Evolutionary conservation across 2,888 invertebrate genomes (phyloP).

Genomic region (Drosophila antonietae): DNA sequence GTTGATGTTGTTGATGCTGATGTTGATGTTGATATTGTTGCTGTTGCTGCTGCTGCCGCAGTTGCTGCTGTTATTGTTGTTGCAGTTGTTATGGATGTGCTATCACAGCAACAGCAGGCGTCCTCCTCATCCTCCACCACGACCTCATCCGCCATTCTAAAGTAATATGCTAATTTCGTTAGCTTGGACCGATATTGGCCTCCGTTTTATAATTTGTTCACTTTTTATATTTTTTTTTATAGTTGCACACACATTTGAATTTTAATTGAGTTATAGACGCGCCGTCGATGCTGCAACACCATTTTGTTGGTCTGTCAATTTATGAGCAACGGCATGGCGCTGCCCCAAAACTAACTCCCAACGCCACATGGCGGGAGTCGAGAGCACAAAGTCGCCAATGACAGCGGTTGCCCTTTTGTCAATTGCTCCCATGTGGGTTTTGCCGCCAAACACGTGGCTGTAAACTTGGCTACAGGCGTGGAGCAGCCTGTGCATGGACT

Average conservation of each 20-base stretch:
- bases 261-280: constrained; percentile 73
- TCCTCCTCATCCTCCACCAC: constrained; percentile 32
- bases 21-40: constrained; percentile 23
- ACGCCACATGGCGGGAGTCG: constrained; percentile 53
- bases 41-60: constrained; percentile 8
- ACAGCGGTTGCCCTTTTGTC: constrained; percentile 76
- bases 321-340: constrained; percentile 68
- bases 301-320: constrained; percentile 67
- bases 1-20: constrained; percentile 35
- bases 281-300: constrained; percentile 33
- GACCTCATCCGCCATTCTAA: constrained; percentile 62
- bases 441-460: constrained; percentile 72
- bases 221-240: constrained; percentile 25
- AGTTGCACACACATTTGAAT: constrained; percentile 69
- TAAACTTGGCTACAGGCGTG: constrained; percentile 39
- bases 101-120: constrained; percentile 66
- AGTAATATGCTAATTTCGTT: constrained; percentile 60
- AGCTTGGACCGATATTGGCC: constrained; percentile 35
- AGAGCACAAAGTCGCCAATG: constrained; percentile 38
- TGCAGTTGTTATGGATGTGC: constrained; percentile 43
- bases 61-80: constrained; percentile 13
- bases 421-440: constrained; percentile 77
- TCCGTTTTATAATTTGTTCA: constrained; percentile 66
- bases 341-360: constrained; percentile 41
- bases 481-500: constrained; percentile 1